Evolutionary conservation across 2,113 vertebrate species (phyloP).

Genomic region (Scolopax mira): DNA sequence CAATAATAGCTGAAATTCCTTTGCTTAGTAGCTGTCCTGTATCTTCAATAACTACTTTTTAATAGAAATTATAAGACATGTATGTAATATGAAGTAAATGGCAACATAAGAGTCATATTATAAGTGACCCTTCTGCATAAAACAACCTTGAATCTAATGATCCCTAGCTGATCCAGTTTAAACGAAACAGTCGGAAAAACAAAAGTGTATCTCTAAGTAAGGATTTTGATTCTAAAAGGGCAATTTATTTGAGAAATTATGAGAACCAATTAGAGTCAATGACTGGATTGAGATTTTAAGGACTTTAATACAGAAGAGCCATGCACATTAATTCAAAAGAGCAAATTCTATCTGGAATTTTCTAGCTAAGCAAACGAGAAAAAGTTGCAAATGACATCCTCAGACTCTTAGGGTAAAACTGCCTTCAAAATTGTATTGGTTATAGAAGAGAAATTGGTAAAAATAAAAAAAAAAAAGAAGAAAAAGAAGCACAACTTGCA

Average conservation of each 20-base stretch:
- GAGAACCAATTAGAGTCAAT: neutral
- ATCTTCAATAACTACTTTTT: neutral
- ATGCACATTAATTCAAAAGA: neutral
- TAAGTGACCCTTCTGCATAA: neutral
- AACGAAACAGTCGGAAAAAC: slow-evolving; percentile 6
- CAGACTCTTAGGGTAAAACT: neutral
- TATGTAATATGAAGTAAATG: neutral
- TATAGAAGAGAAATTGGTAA: neutral
- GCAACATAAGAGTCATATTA: neutral
- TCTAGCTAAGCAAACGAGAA: neutral
- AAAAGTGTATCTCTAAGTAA: neutral
- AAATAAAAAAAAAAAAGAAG: neutral
- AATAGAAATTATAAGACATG: neutral
- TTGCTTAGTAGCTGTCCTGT: neutral
- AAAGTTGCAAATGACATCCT: neutral
- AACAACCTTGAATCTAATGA: neutral
- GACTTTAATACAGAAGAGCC: neutral
- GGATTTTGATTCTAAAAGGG: neutral
- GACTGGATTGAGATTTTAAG: neutral
- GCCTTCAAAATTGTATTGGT: neutral
- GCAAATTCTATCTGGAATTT: neutral
- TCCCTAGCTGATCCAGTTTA: neutral
- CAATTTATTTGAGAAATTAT: neutral
- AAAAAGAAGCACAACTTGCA: neutral
- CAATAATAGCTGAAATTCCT: neutral